Percentiles rank a stretch among this genome's conserved stretches.
phyloP scores from a whole-genome alignment of 2,888 invertebrate genomes.

The Plebejus argus region DNA sequence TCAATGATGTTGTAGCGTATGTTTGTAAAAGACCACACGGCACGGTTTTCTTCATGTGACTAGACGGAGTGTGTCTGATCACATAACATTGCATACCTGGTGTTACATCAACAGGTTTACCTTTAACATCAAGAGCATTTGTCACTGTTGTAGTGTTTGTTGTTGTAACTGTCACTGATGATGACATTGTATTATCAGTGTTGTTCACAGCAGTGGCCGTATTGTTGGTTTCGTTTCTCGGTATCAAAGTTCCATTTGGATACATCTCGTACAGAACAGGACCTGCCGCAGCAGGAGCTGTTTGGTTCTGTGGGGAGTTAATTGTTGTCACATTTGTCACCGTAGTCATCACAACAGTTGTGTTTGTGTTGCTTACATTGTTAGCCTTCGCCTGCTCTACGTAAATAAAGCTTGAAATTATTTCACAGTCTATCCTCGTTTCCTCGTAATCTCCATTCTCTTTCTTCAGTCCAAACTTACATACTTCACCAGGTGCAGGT shows the following conservation, averaged over 20 bases:
- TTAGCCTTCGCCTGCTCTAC: constrained; percentile 53
- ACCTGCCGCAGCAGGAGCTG: constrained; percentile 43
- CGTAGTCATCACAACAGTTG: constrained; percentile 57
- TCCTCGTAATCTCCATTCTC: constrained; percentile 71
- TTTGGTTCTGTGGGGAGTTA: constrained; percentile 52
- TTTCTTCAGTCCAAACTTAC: constrained; percentile 67
- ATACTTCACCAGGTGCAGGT: constrained; percentile 62
- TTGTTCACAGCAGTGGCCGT: constrained; percentile 46
- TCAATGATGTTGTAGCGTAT: constrained; percentile 64
- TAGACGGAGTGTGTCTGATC: constrained; percentile 53
- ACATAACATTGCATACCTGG: constrained; percentile 70
- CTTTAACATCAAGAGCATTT: constrained; percentile 71
- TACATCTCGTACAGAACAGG: constrained; percentile 54
- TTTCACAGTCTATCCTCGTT: constrained; percentile 67
- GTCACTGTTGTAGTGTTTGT: constrained; percentile 63
- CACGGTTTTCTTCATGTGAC: constrained; percentile 59
- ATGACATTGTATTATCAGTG: constrained; percentile 48
- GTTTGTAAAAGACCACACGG: constrained; percentile 66
- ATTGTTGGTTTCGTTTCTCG: constrained; percentile 53
- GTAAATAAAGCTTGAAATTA: constrained; percentile 67
- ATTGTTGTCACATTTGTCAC: constrained; percentile 65
- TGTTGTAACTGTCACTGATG: constrained; percentile 57
- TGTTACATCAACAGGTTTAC: constrained; percentile 63
- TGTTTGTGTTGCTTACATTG: constrained; percentile 48
- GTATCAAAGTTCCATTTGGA: constrained; percentile 65